A percentile compares a stretch with the other conserved stretches of the same genome.
phyloP scores from a whole-genome alignment of 1,140 invertebrate species.

The Pachypeltis micranthus region DNA sequence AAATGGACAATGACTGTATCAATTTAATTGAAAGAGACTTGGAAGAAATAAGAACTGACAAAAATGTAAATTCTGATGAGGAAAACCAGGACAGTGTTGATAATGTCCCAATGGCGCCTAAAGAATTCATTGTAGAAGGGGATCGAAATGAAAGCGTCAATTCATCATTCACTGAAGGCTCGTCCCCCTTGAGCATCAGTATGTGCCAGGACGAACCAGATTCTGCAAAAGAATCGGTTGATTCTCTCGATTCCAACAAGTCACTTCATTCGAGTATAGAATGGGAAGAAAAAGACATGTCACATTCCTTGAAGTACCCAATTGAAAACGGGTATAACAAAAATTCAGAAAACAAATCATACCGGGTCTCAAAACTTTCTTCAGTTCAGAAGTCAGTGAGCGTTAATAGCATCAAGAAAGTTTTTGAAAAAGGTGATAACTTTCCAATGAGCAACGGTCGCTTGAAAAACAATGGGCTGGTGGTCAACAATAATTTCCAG shows the following conservation, averaged over 20 bases:
- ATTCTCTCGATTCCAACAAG: conserved; percentile 14
- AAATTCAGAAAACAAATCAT: conserved; percentile 6
- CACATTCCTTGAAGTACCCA: background rate
- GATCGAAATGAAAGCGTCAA: background rate
- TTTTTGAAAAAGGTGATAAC: conserved; percentile 43
- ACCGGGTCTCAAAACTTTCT: background rate
- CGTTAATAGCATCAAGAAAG: conserved; percentile 48
- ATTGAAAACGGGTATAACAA: conserved; percentile 14
- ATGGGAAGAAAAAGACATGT: conserved; percentile 8
- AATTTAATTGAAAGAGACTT: too few species aligned
- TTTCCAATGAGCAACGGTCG: conserved; percentile 6
- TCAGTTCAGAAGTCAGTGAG: conserved; percentile 31
- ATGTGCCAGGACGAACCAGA: background rate
- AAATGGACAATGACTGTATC: too few species aligned
- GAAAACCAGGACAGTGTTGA: too few species aligned
- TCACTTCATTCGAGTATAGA: background rate
- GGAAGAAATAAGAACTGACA: too few species aligned
- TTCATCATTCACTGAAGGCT: background rate
- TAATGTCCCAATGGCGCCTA: too few species aligned
- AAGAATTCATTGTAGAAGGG: background rate
- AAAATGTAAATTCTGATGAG: too few species aligned
- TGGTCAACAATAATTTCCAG: conserved; percentile 11
- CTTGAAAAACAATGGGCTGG: conserved; percentile 9
- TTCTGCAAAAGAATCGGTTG: background rate
- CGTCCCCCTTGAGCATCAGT: background rate